These are phyloP conservation scores for Drosophila anomalipes DNA, from an alignment of 2,888 invertebrate genomes.

Conservation along the genomic window DNA sequence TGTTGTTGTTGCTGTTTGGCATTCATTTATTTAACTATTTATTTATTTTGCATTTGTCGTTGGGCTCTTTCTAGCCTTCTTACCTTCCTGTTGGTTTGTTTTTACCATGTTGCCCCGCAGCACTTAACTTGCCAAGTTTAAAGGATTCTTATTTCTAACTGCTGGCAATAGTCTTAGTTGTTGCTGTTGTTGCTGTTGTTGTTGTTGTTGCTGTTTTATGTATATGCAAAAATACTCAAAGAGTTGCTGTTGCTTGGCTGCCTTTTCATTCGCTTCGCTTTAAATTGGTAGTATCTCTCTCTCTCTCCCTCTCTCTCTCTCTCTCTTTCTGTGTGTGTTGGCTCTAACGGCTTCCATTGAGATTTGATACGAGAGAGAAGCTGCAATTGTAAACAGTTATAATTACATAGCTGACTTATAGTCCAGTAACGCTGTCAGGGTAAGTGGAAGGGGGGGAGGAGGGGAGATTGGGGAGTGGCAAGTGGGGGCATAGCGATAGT, in stretches of 20 bases:
- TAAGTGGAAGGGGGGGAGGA: not conserved
- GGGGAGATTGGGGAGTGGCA: not conserved
- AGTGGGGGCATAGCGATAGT: conserved; percentile 19
- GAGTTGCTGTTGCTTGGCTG: conserved; percentile 15
- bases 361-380: conserved; percentile 45
- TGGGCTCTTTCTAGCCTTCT: not conserved
- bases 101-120: conserved; percentile 13
- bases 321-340: not conserved
- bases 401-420: conserved; percentile 43
- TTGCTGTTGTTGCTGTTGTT: not conserved
- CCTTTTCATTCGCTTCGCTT: conserved; percentile 31
- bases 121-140: conserved; percentile 43
- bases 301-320: not conserved
- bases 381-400: conserved; percentile 63
- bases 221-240: conserved; percentile 17
- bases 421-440: not conserved
- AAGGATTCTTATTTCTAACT: conserved; percentile 44
- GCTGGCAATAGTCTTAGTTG: conserved; percentile 11
- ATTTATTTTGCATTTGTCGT: conserved; percentile 59
- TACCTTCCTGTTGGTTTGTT: conserved; percentile 4
- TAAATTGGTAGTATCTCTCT: conserved; percentile 35
- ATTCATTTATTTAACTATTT: conserved; percentile 62
- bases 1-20: conserved; percentile 20
- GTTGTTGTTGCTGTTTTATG: not conserved
- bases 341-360: conserved; percentile 42